Conservation (phyloP, 30 jellyfish, hydroid and myxozoan genomes). For the Sanderia malayensis region DNA sequence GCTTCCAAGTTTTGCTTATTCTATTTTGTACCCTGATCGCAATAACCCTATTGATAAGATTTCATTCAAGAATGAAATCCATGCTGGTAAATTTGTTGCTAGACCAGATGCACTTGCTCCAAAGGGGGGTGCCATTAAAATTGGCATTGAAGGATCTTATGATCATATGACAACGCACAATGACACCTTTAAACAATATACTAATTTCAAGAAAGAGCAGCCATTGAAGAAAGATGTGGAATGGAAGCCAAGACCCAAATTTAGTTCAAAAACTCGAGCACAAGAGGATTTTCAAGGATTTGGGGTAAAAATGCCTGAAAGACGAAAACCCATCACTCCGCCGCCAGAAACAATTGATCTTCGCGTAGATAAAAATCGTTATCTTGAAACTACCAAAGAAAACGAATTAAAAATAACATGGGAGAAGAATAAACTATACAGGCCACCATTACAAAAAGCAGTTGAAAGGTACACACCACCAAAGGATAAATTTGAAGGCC, state of each 20-base stretch:
- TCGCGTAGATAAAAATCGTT: constrained; percentile 37
- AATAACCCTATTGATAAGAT: constrained; percentile 44
- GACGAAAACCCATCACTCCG: constrained; percentile 59
- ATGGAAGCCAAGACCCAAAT: constrained; percentile 56
- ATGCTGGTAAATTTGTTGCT: constrained; percentile 58
- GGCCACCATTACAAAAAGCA: constrained; percentile 31
- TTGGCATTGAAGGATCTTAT: constrained; percentile 59
- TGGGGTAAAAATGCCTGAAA: constrained; percentile 44
- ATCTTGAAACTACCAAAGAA: constrained; percentile 55
- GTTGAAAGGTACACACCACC: constrained; percentile 65
- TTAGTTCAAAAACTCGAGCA: constrained; percentile 64
- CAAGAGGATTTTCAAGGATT: constrained; percentile 61
- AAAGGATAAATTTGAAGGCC: constrained; percentile 55
- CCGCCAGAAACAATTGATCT: constrained; percentile 69
- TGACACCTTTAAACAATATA: constrained; percentile 35
- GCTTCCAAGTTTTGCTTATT: constrained; percentile 69
- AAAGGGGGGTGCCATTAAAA: constrained; percentile 40
- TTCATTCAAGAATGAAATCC: constrained; percentile 59
- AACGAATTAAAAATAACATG: constrained; percentile 41
- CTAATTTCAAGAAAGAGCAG: constrained; percentile 22
- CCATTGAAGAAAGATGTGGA: constrained; percentile 28
- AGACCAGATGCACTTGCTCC: constrained; percentile 49
- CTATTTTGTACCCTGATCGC: constrained; percentile 72
- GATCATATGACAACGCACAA: constrained; percentile 58
- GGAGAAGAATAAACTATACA: constrained; percentile 32